Evolutionary conservation across 2,797 vertebrate species (phyloP).

Genomic region (Pantherophis vulpinus): DNA sequence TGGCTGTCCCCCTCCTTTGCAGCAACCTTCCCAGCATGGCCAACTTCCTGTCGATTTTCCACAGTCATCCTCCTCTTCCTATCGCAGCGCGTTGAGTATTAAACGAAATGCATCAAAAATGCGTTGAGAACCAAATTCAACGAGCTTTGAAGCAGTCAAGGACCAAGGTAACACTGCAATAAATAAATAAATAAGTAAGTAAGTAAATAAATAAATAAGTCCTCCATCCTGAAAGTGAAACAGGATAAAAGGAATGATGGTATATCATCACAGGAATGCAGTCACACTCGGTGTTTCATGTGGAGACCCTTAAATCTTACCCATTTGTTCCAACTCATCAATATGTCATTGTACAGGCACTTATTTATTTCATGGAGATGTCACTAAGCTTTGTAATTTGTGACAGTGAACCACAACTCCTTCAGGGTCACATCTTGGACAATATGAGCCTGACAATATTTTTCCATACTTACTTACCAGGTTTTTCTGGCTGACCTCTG

Average conservation of each 20-base stretch:
- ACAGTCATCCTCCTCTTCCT: not conserved
- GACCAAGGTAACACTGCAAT: not conserved
- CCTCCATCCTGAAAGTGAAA: not conserved
- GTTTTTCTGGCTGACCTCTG: not conserved
- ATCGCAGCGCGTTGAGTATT: accelerated
- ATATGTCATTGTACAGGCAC: not conserved
- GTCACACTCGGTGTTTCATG: not conserved
- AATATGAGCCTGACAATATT: not conserved
- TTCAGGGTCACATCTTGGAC: not conserved
- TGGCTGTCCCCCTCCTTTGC: too few relatives aligned
- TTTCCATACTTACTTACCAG: too few relatives aligned
- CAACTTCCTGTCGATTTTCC: too few relatives aligned
- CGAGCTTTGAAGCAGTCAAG: not conserved
- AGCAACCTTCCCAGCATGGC: too few relatives aligned
- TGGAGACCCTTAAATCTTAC: not conserved
- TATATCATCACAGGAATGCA: not conserved
- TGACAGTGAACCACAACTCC: not conserved
- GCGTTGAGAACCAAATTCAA: not conserved
- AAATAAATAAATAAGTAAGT: not conserved
- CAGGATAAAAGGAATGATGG: not conserved
- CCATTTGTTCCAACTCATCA: not conserved
- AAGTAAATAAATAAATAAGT: not conserved
- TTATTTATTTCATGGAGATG: not conserved
- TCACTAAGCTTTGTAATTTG: not conserved
- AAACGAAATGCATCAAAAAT: not conserved